A percentile compares a stretch with the other conserved stretches of the same genome.
These are phyloP conservation scores for Pangasianodon gigas DNA, from an alignment of 2,113 vertebrate genomes.

Conservation along the genomic window DNA sequence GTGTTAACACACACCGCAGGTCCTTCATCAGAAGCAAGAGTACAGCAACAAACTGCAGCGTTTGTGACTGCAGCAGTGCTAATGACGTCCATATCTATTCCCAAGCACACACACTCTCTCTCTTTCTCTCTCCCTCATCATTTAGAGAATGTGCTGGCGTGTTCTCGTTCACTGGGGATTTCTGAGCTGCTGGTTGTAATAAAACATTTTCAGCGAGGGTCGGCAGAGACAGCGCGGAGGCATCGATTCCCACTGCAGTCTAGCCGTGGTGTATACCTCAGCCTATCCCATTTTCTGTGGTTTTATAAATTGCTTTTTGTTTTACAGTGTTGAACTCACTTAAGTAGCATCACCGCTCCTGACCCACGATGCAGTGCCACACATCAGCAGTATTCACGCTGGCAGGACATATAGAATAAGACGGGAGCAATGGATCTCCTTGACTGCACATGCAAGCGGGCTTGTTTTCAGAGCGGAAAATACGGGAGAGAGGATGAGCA, in stretches of 20 bases:
- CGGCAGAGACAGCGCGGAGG: slow-evolving; percentile 21
- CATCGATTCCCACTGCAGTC: slow-evolving; percentile 61
- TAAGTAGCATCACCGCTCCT: not conserved
- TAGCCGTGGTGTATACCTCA: slow-evolving; percentile 47
- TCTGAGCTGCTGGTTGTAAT: slow-evolving; percentile 44
- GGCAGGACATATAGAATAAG: not conserved
- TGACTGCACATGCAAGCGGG: slow-evolving; percentile 8
- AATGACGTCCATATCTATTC: slow-evolving; percentile 42
- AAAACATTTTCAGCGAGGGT: slow-evolving; percentile 28
- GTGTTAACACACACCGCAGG: slow-evolving; percentile 13
- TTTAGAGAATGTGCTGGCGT: slow-evolving; percentile 37
- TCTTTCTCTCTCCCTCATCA: slow-evolving; percentile 15
- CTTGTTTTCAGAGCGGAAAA: slow-evolving; percentile 17
- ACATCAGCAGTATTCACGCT: slow-evolving; percentile 8
- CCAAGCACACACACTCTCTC: slow-evolving; percentile 22
- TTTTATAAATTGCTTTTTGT: slow-evolving; percentile 9
- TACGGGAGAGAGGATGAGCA: not conserved
- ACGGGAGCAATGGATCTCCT: slow-evolving; percentile 11
- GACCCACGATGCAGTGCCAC: slow-evolving; percentile 24
- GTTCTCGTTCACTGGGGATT: slow-evolving; percentile 33
- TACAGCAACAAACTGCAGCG: slow-evolving; percentile 40
- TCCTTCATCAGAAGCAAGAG: slow-evolving; percentile 19
- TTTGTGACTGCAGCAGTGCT: slow-evolving; percentile 39
- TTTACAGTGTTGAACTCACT: slow-evolving; percentile 28
- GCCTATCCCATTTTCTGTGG: not conserved